Base-by-base conservation (phyloP, 2,797 vertebrate species). In the Chelon auratus region DNA sequence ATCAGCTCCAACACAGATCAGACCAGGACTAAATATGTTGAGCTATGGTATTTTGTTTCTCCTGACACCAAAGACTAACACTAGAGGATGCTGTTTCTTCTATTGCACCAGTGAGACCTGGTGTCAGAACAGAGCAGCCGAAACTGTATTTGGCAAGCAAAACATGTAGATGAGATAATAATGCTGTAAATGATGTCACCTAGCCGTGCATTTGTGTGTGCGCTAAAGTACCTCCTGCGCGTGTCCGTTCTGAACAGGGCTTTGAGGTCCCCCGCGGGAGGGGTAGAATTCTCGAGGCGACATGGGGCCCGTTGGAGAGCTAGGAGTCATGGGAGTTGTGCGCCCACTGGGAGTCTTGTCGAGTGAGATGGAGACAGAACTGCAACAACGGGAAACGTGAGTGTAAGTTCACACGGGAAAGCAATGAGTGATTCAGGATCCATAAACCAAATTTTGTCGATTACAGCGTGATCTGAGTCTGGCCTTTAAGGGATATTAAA, bases 291-390 rank as follows among this genome's bases (percentile, higher is more conserved):
- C 89, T 13, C 1, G 50, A 30, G 91, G 84, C 7, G 87, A 85
- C 47, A 51, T 10, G n/a, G 70, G 70, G 42, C 36, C 3, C 0
- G 75, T 58, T 0, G 87, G 87, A 45, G 92, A 90, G 54, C 9
- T 36, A 30, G 92, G 89, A 81, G 90, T 94, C 67, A 89, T 83
- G 65, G 93, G 92, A 76, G 89, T 88, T 2, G 86, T 65, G 66
- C 51, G 18, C 17, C 80, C 86, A 8, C 85, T 86, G 62, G 86
- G 73, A 62, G 84, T 84, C 57, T 92, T 92, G 78, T 95, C 93
- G 1, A 95, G 88, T 0, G 93, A 94, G 80, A 95, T 90, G 81
- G 93, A 93, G 43, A 95, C 71, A 4, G 93, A 93, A 54, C 93
- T 94, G 75, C 48, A 82, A 67, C 50, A 62, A 6, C 48, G 78